phyloP scores from a whole-genome alignment of 2,797 vertebrate genomes.

The Poecilia picta region DNA sequence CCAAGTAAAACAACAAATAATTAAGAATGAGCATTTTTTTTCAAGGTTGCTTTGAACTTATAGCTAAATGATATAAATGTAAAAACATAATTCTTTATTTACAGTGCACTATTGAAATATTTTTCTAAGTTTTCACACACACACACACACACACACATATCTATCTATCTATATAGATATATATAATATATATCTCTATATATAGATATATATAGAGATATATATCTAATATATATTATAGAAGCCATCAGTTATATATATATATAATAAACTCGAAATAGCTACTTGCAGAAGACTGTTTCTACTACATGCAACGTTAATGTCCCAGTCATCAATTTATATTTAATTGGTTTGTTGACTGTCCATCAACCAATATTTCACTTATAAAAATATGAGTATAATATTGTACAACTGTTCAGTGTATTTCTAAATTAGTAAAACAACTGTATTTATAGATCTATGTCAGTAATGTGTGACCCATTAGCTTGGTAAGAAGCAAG shows the following conservation, averaged over 20 bases:
- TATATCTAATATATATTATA: too few species aligned
- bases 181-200: too few species aligned
- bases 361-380: not conserved
- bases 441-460: not conserved
- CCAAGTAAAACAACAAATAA: constrained; percentile 48
- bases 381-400: too few species aligned
- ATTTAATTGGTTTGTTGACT: not conserved
- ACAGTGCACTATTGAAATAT: not conserved
- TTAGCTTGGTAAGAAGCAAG: not conserved
- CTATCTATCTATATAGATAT: too few species aligned
- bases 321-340: not conserved
- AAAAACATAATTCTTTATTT: not conserved
- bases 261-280: not conserved
- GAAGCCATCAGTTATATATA: too few species aligned
- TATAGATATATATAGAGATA: too few species aligned
- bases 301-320: not conserved
- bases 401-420: not conserved
- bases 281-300: not conserved
- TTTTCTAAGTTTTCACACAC: not conserved
- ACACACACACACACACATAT: too few species aligned
- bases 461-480: not conserved
- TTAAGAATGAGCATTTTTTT: constrained; percentile 1
- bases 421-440: not conserved
- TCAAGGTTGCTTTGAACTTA: constrained; percentile 19
- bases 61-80: not conserved